These are phyloP conservation scores for Leptodactylus fuscus DNA, from an alignment of 2,113 vertebrate genomes.

Conservation along the genomic window DNA sequence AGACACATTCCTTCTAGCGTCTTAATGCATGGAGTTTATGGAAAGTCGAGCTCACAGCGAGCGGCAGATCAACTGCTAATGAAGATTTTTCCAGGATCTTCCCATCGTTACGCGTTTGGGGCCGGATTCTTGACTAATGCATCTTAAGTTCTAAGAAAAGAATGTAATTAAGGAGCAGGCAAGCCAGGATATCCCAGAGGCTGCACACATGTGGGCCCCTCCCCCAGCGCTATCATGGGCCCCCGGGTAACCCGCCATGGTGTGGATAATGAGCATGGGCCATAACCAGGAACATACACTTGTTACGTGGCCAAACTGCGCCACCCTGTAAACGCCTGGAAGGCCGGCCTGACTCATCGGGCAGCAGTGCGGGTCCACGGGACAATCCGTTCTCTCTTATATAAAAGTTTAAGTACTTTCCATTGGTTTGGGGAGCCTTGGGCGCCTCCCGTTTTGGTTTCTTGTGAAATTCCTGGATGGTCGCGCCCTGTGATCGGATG, in stretches of 20 bases:
- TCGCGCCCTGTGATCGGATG: not conserved
- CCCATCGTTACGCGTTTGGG: not conserved
- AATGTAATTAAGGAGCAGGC: constrained; percentile 6
- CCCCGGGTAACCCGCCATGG: not conserved
- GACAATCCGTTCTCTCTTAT: not conserved
- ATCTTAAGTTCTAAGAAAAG: not conserved
- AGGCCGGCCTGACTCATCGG: constrained; percentile 7
- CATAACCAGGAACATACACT: not conserved
- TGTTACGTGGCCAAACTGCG: not conserved
- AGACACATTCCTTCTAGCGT: not conserved
- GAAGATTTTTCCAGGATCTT: constrained; percentile 1
- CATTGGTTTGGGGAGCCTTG: not conserved
- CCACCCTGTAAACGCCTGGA: not conserved
- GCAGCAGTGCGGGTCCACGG: not conserved
- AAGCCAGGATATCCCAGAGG: not conserved
- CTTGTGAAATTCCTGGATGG: not conserved
- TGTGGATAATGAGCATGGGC: not conserved
- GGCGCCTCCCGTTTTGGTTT: not conserved
- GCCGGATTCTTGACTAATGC: not conserved
- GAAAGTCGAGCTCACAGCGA: not conserved
- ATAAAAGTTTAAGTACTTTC: constrained; percentile 1
- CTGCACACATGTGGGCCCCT: not conserved
- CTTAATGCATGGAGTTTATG: not conserved
- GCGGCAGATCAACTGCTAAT: not conserved
- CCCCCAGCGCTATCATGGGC: not conserved